A percentile compares a stretch with the other conserved stretches of the same genome.
These are phyloP conservation scores for Pardalotus punctatus DNA, from an alignment of 2,113 vertebrate species.

Conservation along the genomic window DNA sequence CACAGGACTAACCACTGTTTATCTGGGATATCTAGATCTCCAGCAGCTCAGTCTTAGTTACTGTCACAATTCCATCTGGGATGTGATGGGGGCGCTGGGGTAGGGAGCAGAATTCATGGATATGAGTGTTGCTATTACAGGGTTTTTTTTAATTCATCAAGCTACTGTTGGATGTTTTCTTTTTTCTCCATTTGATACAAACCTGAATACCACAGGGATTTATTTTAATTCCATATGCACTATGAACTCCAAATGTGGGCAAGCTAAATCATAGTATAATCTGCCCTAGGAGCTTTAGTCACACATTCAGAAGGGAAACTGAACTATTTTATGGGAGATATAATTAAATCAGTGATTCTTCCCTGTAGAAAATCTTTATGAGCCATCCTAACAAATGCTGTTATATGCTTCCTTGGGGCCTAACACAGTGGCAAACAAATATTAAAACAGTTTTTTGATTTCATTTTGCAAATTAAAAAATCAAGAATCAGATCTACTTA, in stretches of 20 bases:
- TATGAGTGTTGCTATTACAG: neutral
- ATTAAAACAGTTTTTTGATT: neutral
- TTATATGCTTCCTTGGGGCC: neutral
- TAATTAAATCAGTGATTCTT: neutral
- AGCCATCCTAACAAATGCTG: neutral
- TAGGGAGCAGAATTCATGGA: neutral
- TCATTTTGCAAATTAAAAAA: neutral
- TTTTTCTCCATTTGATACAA: neutral
- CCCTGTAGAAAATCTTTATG: neutral
- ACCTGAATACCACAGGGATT: neutral
- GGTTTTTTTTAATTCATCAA: neutral
- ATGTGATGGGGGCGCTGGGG: rapidly evolving
- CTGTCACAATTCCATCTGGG: neutral
- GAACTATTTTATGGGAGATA: neutral
- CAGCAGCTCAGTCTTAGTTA: neutral
- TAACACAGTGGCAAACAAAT: neutral
- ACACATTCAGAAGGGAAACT: neutral
- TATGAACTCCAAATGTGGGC: neutral
- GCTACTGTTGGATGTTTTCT: neutral
- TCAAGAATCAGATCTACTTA: neutral
- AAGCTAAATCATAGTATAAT: neutral
- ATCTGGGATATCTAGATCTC: neutral
- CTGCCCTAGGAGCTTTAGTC: neutral
- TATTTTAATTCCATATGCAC: neutral
- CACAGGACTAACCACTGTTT: neutral